These are phyloP conservation scores for Crocodylus rhombifer DNA, from an alignment of 2,797 vertebrate genomes.

Conservation along the genomic window DNA sequence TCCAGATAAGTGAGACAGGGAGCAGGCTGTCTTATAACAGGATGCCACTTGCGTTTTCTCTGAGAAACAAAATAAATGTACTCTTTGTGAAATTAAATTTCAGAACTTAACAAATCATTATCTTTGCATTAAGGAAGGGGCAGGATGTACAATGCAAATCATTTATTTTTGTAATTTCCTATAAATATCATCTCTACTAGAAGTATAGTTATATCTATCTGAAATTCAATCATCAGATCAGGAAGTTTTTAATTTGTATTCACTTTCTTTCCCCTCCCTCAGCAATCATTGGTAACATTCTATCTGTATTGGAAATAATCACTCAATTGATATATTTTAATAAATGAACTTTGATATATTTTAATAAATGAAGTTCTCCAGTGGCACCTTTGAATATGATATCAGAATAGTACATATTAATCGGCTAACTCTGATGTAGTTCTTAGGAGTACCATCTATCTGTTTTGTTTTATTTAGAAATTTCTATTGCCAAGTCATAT, in stretches of 20 bases:
- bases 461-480: rapidly evolving
- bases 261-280: not conserved
- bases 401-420: too few species aligned
- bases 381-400: too few species aligned
- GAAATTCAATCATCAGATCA: not conserved
- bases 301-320: not conserved
- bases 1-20: too few species aligned
- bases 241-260: not conserved
- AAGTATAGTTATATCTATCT: not conserved
- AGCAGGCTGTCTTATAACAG: too few species aligned
- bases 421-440: not conserved
- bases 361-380: not conserved
- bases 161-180: too few species aligned
- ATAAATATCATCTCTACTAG: too few species aligned
- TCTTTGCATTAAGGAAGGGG: too few species aligned
- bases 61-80: not conserved
- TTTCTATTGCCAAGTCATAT: not conserved
- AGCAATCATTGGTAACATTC: not conserved
- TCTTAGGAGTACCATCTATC: not conserved
- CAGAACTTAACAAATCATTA: not conserved
- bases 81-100: not conserved
- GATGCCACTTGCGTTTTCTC: not conserved
- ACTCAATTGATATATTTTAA: not conserved
- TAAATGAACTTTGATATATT: not conserved
- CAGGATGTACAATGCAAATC: too few species aligned